phyloP scores from a whole-genome alignment of 2,797 vertebrate species.

The Pipistrellus kuhlii region DNA sequence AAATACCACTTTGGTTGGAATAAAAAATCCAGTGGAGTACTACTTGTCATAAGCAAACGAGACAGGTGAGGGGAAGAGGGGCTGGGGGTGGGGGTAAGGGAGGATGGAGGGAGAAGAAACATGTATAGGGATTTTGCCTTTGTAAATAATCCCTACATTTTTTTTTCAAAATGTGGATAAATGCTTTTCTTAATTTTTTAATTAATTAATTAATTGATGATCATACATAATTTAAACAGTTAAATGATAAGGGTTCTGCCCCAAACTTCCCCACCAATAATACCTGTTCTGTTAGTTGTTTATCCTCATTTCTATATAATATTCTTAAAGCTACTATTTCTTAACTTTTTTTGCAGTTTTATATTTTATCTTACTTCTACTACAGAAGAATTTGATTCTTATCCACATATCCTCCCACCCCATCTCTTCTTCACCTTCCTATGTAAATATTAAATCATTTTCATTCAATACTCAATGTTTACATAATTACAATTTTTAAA shows the following conservation, averaged over 20 bases:
- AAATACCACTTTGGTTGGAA: constrained; percentile 1
- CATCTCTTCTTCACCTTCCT: neutral
- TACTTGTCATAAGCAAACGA: neutral
- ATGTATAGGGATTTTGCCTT: neutral
- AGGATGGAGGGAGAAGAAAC: no score
- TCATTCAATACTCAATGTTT: constrained; percentile 11
- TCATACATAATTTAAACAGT: constrained; percentile 1
- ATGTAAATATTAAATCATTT: constrained; percentile 8
- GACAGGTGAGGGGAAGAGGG: neutral
- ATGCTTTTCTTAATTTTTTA: constrained; percentile 47
- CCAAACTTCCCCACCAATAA: neutral
- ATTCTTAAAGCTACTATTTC: constrained; percentile 6
- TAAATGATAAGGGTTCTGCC: neutral
- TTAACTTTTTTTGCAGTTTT: neutral
- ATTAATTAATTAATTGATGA: neutral
- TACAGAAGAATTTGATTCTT: neutral
- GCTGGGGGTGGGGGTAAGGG: no score
- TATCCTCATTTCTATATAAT: constrained; percentile 17
- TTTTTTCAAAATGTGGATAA: constrained; percentile 8
- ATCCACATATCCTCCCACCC: neutral
- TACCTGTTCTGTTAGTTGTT: constrained; percentile 10
- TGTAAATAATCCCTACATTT: constrained; percentile 11
- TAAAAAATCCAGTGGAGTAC: neutral
- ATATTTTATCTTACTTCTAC: constrained; percentile 20
- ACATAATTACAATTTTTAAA: neutral